Evolutionary conservation across 1,140 invertebrate genomes (phyloP), one percentile per base, ranked within the genome.

Genomic region (Zeugodacus cucurbitae): DNA sequence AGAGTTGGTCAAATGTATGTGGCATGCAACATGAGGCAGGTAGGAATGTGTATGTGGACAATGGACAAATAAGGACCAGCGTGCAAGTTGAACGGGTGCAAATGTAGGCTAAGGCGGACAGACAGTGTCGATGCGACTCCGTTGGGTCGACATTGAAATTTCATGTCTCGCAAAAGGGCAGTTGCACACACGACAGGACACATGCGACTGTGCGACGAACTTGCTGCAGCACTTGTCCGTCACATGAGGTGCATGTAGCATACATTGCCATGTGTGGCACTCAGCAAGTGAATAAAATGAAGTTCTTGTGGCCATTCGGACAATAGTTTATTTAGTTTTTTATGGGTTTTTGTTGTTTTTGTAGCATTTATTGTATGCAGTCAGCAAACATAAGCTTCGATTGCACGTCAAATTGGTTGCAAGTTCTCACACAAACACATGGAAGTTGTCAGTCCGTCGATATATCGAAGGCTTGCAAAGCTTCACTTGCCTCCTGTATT

Each of bases 381-480:
- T 48, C 74, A 48, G 74, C 74, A 82, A 82, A 82, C 74, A 82
- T 82, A 48, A 82, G 74, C 41, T 34, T 48, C 41, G 26, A 17
- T 82, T 82, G 41, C 41, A 82, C 74, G 11, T 82, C n/a, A 48
- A 82, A 82, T 82, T 82, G 74, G 74, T 34, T 26, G 74, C 74
- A 48, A 41, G 41, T 17, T 22, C 17, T 14, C 7, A 22, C 37
- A 37, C 37, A 48, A 22, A 26, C 74, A 29, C 41, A 48, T 17
- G 4, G 41, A 41, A 22, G 41, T 48, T 41, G 67, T 41, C 17
- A 14, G 74, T 29, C 41, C 48, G 74, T 82, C 37, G 41, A n/a
- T 70, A 32, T 37, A 32, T 17, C 17, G 34, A 74, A 74, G 17
- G 34, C 34, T 74, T 34, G 17, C 62, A 29, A 32, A 32, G 11